Conservation (phyloP, 2,797 vertebrate genomes). For the Hippopotamyrus pictus region DNA sequence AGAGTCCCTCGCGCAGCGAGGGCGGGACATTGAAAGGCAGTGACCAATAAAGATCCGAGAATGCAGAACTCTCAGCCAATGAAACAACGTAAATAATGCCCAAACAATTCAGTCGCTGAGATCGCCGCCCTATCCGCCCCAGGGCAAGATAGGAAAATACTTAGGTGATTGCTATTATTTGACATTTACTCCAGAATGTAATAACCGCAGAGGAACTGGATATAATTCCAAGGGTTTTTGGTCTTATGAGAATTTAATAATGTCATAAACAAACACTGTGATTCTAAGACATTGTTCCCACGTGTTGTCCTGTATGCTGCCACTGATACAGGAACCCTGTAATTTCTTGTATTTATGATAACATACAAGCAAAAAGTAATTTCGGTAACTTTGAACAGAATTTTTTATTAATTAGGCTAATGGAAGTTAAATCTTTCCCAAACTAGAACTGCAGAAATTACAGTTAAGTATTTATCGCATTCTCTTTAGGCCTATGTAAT, state of each 20-base stretch:
- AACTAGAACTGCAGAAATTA: neutral
- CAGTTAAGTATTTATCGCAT: neutral
- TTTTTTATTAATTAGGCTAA: neutral
- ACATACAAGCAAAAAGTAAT: neutral
- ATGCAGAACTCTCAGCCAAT: neutral
- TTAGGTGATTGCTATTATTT: constrained; percentile 11
- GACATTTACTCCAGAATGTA: constrained; percentile 7
- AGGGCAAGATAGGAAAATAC: neutral
- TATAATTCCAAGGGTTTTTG: neutral
- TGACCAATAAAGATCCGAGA: neutral
- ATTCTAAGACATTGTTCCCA: neutral
- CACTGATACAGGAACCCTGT: neutral
- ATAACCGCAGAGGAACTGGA: neutral
- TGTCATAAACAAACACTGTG: neutral
- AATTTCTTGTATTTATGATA: neutral
- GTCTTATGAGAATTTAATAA: constrained; percentile 7
- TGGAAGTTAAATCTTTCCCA: neutral
- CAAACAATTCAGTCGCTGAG: neutral
- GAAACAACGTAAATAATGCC: neutral
- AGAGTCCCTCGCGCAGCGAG: neutral
- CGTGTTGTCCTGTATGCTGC: neutral
- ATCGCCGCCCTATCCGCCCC: neutral
- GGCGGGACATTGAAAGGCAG: neutral
- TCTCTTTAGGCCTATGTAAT: neutral
- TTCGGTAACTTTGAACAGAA: neutral